Evolutionary conservation across 2,888 invertebrate genomes (phyloP).

Genomic region (Eupithecia centaureata): DNA sequence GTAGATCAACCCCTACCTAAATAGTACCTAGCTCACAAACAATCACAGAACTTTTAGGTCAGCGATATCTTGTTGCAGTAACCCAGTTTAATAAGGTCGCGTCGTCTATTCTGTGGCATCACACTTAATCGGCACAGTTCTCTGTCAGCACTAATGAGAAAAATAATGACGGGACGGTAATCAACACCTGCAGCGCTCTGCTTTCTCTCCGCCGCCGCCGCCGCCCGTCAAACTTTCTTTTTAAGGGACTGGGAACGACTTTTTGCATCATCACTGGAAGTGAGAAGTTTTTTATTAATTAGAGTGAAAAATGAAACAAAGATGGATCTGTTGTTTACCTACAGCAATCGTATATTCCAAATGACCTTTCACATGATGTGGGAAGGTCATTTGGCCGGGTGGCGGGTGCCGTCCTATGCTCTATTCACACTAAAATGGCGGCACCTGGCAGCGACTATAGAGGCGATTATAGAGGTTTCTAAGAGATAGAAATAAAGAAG

Average conservation of each 20-base stretch:
- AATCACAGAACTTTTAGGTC: not conserved
- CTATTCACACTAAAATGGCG: too few species aligned
- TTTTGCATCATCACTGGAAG: not conserved
- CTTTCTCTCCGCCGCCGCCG: not conserved
- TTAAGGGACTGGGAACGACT: not conserved
- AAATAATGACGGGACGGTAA: constrained; percentile 12
- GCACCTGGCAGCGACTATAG: too few species aligned
- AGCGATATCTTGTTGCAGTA: not conserved
- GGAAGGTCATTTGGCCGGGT: too few species aligned
- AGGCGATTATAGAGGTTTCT: too few species aligned
- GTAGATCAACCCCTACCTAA: too few species aligned
- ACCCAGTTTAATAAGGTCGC: constrained; percentile 3
- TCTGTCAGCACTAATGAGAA: constrained; percentile 14
- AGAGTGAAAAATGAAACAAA: not conserved
- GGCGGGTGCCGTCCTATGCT: too few species aligned
- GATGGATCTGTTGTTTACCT: too few species aligned
- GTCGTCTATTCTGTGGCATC: too few species aligned
- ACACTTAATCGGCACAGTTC: constrained; percentile 7
- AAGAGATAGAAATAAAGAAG: too few species aligned
- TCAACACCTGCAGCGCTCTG: constrained; percentile 5
- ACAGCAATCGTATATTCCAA: too few species aligned
- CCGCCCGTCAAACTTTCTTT: not conserved
- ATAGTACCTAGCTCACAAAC: not conserved
- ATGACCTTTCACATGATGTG: too few species aligned
- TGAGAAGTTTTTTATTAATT: not conserved